Evolutionary conservation across 2,888 invertebrate genomes (phyloP), one percentile per base, ranked within the genome.

Genomic region (Chrysina gloriosa): DNA sequence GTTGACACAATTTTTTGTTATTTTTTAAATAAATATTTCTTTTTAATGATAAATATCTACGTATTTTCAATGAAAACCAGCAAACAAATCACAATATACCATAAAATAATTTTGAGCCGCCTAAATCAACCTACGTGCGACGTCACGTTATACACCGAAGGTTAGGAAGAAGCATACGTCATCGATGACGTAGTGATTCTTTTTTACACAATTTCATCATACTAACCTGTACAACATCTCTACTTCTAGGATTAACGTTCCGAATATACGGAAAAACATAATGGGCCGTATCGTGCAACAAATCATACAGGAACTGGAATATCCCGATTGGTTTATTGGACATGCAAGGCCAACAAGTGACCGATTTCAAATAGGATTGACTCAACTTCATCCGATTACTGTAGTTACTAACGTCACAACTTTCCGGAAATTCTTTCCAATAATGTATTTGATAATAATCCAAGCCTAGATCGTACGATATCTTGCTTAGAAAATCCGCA

Each of bases 361-460:
- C 82, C 76, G 87, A 87, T 64, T 87, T 86, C 36, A 89, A 81
- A 71, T 89, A 87, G 0, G 81, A 82, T 1, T 87, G 85, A 0
- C 85, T 84, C 34, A 92, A 85, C 73, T 89, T 88, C 0, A 80
- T 81, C 0, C 80, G 82, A 14, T 68, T 68, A 19, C 70, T 70
- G 7, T 69, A 36, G 6, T 72, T 75, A 4, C 81, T 82, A 54
- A 86, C 75, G 14, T 80, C 78, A 72, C 88, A 89, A 6, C 89
- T 83, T 1, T 84, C 81, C 0, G 97, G 96, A 77, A 91, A 95
- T 83, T 97, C 97, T 71, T 92, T 84, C 86, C 93, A 92, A 80
- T 97, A 97, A 81, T 94, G 92, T 73, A 92, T 87, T 1, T 89
- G 86, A 76, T 94, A 97, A 23, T 86, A 83, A 1, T 87, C 84